Conservation (phyloP, 2,797 vertebrate species). For the Microctenopoma steveboyesi region DNA sequence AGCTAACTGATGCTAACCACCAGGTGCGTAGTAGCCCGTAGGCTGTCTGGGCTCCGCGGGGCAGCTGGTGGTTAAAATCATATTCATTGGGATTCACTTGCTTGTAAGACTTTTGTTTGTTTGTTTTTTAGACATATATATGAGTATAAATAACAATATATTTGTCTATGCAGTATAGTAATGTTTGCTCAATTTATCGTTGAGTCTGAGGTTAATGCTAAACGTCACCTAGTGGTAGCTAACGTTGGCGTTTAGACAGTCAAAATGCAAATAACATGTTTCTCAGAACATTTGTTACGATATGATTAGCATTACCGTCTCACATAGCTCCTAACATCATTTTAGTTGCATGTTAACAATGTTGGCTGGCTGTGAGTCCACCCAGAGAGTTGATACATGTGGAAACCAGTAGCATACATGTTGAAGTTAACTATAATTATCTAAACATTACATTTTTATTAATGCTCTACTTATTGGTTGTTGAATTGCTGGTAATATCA, state of each 20-base stretch:
- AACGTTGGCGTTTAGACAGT: background rate
- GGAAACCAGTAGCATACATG: too few species aligned
- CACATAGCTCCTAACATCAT: too few species aligned
- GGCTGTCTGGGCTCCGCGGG: fast-evolving
- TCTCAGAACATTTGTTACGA: too few species aligned
- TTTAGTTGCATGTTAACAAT: too few species aligned
- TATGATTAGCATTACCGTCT: too few species aligned
- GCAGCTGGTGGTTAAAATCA: background rate
- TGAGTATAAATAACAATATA: background rate
- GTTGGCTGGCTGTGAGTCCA: too few species aligned
- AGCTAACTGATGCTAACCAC: background rate
- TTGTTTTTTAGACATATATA: background rate
- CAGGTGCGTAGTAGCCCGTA: background rate
- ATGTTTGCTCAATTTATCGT: background rate
- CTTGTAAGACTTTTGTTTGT: background rate
- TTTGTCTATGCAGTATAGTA: background rate
- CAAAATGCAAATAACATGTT: too few species aligned
- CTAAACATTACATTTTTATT: too few species aligned
- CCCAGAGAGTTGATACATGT: too few species aligned
- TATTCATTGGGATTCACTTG: background rate
- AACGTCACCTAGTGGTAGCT: background rate
- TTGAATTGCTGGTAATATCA: too few species aligned
- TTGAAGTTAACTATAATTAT: too few species aligned
- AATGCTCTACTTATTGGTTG: too few species aligned
- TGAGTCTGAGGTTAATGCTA: background rate